Percentiles rank a stretch among this genome's conserved stretches.
phyloP scores from a whole-genome alignment of 2,797 vertebrate genomes.

The Artibeus lituratus region DNA sequence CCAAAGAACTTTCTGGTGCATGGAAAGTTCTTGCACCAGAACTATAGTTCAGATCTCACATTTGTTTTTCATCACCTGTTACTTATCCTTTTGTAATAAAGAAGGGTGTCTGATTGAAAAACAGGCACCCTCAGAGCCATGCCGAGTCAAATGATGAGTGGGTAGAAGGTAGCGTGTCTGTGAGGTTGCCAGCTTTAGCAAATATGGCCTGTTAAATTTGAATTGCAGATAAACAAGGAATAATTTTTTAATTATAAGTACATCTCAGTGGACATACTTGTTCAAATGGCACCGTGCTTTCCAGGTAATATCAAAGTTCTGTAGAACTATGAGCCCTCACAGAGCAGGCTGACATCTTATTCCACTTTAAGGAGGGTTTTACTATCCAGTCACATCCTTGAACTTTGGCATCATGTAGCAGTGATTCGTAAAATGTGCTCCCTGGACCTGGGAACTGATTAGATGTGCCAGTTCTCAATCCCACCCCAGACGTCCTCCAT shows the following conservation, averaged over 20 bases:
- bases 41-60: background rate
- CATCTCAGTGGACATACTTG: background rate
- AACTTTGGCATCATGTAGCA: background rate
- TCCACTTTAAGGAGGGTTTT: background rate
- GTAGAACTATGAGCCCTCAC: background rate
- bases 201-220: constrained; percentile 13
- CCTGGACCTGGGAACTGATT: background rate
- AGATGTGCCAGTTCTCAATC: background rate
- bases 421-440: background rate
- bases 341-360: background rate
- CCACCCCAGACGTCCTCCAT: background rate
- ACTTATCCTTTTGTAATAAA: background rate
- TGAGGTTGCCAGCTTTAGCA: background rate
- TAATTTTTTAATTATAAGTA: background rate
- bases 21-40: too few species aligned
- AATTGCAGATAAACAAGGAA: background rate
- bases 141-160: background rate
- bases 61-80: background rate
- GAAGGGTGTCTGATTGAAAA: background rate
- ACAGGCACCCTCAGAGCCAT: background rate
- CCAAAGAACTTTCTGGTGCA: background rate
- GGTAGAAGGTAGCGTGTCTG: background rate
- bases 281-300: background rate
- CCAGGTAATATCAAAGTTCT: background rate
- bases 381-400: background rate